These are phyloP conservation scores for Amia ocellicauda DNA, from an alignment of 2,113 vertebrate species.

Conservation along the genomic window DNA sequence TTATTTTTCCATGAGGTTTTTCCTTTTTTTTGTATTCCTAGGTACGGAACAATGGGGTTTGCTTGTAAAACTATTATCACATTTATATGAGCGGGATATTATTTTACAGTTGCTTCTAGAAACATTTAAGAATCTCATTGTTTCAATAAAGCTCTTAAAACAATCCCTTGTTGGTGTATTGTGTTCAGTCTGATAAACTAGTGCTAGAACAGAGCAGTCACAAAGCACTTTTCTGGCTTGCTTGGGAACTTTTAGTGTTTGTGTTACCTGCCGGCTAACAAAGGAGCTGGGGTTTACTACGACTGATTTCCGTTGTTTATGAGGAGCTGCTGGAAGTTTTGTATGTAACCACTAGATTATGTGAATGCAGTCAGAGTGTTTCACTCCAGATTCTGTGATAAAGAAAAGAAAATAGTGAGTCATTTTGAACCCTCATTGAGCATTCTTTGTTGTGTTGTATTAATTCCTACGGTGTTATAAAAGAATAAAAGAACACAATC, in stretches of 20 bases:
- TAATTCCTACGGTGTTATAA: too few relatives aligned
- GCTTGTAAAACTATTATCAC: slow-evolving; percentile 68
- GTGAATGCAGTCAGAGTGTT: too few relatives aligned
- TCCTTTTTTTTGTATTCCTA: slow-evolving; percentile 80
- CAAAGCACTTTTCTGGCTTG: not conserved
- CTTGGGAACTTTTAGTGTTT: not conserved
- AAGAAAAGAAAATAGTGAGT: too few relatives aligned
- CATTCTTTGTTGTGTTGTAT: too few relatives aligned
- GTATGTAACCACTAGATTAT: not conserved
- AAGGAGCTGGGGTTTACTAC: not conserved
- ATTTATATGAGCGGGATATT: slow-evolving; percentile 78
- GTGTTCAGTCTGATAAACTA: not conserved
- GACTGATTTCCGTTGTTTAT: too few relatives aligned
- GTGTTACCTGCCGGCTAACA: not conserved
- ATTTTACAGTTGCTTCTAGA: slow-evolving; percentile 69
- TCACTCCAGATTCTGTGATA: too few relatives aligned
- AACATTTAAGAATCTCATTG: slow-evolving; percentile 66
- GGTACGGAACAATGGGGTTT: slow-evolving; percentile 79
- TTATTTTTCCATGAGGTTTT: slow-evolving; percentile 66
- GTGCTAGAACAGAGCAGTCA: not conserved
- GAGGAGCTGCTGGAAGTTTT: not conserved
- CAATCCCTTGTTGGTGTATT: not conserved
- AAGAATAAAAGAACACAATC: too few relatives aligned
- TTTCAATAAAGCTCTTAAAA: slow-evolving; percentile 72
- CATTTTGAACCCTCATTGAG: too few relatives aligned